These are phyloP conservation scores for Dissostichus mawsoni DNA, from an alignment of 2,113 vertebrate species.

Conservation along the genomic window DNA sequence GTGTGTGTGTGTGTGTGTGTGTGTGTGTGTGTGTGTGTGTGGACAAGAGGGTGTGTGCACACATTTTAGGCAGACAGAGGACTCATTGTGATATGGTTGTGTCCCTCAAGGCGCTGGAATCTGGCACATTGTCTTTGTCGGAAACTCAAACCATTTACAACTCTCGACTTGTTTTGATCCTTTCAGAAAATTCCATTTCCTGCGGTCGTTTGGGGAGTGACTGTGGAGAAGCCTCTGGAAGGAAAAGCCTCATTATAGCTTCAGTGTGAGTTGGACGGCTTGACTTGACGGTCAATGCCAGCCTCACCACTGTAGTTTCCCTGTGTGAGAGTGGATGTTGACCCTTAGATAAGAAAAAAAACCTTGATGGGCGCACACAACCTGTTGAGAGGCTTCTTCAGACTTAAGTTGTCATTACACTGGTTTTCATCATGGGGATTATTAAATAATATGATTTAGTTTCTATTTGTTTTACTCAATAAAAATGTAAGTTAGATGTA, in stretches of 20 bases:
- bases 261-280: conserved; percentile 57
- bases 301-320: conserved; percentile 49
- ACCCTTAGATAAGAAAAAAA: not conserved
- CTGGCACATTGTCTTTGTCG: conserved; percentile 80
- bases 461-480: not conserved
- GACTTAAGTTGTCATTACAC: not conserved
- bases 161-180: conserved; percentile 81
- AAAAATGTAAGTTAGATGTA: not conserved
- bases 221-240: conserved; percentile 68
- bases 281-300: conserved; percentile 62
- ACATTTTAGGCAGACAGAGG: conserved; percentile 70
- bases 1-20: too few species aligned
- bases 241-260: conserved; percentile 77
- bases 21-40: not conserved
- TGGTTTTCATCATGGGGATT: not conserved
- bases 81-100: conserved; percentile 73
- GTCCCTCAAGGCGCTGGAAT: conserved; percentile 81
- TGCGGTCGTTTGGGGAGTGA: conserved; percentile 64
- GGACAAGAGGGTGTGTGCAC: conserved; percentile 41
- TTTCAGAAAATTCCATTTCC: conserved; percentile 78
- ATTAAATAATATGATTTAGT: not conserved
- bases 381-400: not conserved
- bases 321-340: conserved; percentile 10
- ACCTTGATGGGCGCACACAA: not conserved
- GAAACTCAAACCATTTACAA: conserved; percentile 81